A percentile compares a stretch with the other conserved stretches of the same genome.
Conservation (phyloP, 1,140 invertebrate species). For the Holotrichia oblita region DNA sequence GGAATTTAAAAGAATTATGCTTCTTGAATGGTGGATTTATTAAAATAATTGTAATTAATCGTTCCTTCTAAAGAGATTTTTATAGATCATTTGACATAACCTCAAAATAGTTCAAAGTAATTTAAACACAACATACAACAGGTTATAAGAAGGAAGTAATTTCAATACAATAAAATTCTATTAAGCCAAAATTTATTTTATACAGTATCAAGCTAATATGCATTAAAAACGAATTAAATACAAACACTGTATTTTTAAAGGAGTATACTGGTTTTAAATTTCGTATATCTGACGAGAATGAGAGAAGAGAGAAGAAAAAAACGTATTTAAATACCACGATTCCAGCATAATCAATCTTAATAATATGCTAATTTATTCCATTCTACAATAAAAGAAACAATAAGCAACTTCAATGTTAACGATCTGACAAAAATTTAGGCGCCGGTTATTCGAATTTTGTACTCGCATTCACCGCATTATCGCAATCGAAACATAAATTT, state of each 20-base stretch:
- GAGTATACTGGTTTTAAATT: neutral
- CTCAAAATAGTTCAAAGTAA: no score
- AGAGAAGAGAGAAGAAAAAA: no score
- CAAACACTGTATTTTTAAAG: neutral
- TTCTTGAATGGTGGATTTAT: no score
- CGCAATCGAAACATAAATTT: slow-evolving; percentile 10
- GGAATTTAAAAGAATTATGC: no score
- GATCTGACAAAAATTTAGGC: slow-evolving; percentile 21
- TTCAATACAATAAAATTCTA: no score
- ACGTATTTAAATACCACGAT: slow-evolving; percentile 12
- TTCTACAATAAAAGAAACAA: slow-evolving; percentile 14
- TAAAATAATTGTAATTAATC: no score
- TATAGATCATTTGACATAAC: no score
- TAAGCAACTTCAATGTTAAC: slow-evolving; percentile 8
- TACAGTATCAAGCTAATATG: slow-evolving; percentile 9
- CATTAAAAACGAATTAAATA: slow-evolving; percentile 31
- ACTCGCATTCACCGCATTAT: neutral
- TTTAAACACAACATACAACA: no score
- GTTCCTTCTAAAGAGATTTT: no score
- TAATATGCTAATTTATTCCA: slow-evolving; percentile 25
- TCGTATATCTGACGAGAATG: neutral
- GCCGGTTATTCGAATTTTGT: slow-evolving; percentile 1
- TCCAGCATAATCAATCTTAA: slow-evolving; percentile 5
- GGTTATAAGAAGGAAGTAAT: no score
- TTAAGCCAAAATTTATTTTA: no score